Percentiles rank a stretch among this genome's conserved stretches.
phyloP scores from a whole-genome alignment of 2,888 invertebrate genomes.

The Phyllotreta striolata region DNA sequence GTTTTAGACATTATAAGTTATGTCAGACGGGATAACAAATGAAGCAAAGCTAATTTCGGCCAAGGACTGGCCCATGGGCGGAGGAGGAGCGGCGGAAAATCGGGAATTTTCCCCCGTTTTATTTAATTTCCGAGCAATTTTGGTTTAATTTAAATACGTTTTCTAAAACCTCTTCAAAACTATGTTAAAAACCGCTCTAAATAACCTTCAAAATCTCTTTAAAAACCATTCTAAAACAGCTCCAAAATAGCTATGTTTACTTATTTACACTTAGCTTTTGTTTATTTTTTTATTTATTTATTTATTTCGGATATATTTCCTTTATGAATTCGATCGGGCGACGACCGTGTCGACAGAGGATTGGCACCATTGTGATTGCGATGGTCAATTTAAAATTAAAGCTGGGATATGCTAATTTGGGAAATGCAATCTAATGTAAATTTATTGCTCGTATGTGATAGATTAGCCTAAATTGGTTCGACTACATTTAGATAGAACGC shows the following conservation, averaged over 20 bases:
- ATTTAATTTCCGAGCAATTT: too few relatives aligned
- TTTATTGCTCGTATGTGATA: constrained; percentile 20
- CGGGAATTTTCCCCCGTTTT: too few relatives aligned
- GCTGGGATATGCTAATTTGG: constrained; percentile 36
- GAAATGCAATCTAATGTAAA: constrained; percentile 34
- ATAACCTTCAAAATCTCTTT: too few relatives aligned
- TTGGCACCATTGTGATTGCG: constrained; percentile 33
- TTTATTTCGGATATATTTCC: not conserved
- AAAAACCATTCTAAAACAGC: too few relatives aligned
- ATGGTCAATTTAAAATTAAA: constrained; percentile 37
- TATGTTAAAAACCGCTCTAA: too few relatives aligned
- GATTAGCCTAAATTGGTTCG: not conserved
- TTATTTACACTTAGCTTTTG: too few relatives aligned
- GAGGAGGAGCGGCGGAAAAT: not conserved
- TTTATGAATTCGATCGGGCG: not conserved
- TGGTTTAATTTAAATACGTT: too few relatives aligned
- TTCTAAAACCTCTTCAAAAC: too few relatives aligned
- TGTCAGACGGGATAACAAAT: constrained; percentile 30
- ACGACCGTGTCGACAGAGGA: constrained; percentile 19
- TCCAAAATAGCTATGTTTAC: too few relatives aligned
- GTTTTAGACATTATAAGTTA: constrained; percentile 14
- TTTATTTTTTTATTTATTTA: too few relatives aligned
- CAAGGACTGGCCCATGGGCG: constrained; percentile 27
- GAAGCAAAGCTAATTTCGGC: constrained; percentile 33
- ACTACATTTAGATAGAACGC: constrained; percentile 11